Evolutionary conservation across 2,113 vertebrate species (phyloP).

Genomic region (Notechis scutatus): DNA sequence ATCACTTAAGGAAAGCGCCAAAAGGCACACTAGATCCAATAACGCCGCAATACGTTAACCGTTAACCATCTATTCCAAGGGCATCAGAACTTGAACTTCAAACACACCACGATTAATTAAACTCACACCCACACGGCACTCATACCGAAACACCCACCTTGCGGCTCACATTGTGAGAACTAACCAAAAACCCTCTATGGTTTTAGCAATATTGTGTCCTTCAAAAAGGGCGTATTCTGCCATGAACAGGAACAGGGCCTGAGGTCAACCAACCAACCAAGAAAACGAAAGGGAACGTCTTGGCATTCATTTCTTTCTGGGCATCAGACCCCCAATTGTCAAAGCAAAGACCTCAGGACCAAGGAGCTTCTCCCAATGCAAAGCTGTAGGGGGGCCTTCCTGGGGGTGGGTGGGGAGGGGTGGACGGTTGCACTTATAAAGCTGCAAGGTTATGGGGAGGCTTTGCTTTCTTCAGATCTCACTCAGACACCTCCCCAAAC

Average conservation of each 20-base stretch:
- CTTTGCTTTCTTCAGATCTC: neutral
- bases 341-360: neutral
- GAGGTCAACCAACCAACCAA: neutral
- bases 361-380: neutral
- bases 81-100: neutral
- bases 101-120: neutral
- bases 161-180: neutral
- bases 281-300: neutral
- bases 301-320: neutral
- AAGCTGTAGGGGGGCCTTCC: neutral
- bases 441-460: neutral
- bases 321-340: neutral
- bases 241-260: neutral
- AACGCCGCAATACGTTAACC: neutral
- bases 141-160: neutral
- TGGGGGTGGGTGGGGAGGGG: too few species aligned
- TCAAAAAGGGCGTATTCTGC: neutral
- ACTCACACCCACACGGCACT: neutral
- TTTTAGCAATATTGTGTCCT: neutral
- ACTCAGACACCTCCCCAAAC: neutral
- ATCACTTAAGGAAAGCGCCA: neutral
- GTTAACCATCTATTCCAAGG: neutral
- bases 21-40: neutral
- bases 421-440: neutral
- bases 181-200: neutral